These are phyloP conservation scores for Romanomermis culicivorax DNA, from an alignment of 2,888 invertebrate genomes.

Conservation along the genomic window DNA sequence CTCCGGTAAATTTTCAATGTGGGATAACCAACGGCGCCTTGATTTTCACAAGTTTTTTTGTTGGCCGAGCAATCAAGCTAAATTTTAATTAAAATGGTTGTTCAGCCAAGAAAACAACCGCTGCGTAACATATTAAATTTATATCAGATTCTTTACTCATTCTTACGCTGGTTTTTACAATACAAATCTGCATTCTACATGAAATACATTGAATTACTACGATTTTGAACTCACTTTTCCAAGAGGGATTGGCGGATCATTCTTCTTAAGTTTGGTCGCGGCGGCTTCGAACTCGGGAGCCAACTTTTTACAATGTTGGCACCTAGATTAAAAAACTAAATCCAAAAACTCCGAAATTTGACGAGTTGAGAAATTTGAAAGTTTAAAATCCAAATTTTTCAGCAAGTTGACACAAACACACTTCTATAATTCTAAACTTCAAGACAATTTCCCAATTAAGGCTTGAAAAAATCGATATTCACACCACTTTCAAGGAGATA, in stretches of 20 bases:
- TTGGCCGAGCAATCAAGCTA: constrained; percentile 27
- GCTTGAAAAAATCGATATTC: no score
- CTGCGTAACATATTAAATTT: not conserved
- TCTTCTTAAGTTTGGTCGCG: constrained; percentile 55
- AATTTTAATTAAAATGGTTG: not conserved
- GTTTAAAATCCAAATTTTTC: not conserved
- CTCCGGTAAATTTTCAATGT: constrained; percentile 53
- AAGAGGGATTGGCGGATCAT: constrained; percentile 68
- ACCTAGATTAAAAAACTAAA: constrained; percentile 44
- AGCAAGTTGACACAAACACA: no score
- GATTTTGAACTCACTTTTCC: constrained; percentile 47
- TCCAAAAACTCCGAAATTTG: constrained; percentile 1
- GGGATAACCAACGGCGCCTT: constrained; percentile 42
- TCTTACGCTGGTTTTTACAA: no score
- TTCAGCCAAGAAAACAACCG: not conserved
- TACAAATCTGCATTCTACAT: not conserved
- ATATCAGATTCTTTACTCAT: no score
- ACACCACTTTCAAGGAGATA: no score
- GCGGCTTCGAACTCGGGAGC: constrained; percentile 92
- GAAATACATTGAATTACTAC: not conserved
- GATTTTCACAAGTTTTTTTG: constrained; percentile 47
- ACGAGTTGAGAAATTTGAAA: not conserved
- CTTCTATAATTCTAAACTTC: no score
- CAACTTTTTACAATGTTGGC: constrained; percentile 89
- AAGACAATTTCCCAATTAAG: no score